Conservation (phyloP, 2,888 invertebrate genomes). For the Vannuccia rotundouncinata region DNA sequence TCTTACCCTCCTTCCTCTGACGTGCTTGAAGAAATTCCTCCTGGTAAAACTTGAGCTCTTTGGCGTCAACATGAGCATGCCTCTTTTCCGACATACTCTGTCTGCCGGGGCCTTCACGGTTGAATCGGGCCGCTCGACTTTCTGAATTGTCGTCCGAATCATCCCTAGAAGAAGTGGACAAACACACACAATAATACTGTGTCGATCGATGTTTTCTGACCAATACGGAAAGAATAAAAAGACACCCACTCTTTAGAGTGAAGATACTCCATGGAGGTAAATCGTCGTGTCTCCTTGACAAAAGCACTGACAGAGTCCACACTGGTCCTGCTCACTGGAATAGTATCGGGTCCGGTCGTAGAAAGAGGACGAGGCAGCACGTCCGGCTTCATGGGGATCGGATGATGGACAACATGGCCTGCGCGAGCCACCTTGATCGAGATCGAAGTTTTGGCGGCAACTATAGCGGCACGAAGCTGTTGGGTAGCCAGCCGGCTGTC, state of each 20-base stretch:
- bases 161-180: neutral
- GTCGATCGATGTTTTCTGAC: too few species aligned
- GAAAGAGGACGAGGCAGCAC: neutral
- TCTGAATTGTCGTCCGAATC: conserved; percentile 1
- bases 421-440: neutral
- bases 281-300: neutral
- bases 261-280: neutral
- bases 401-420: neutral
- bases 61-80: conserved; percentile 1
- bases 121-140: neutral
- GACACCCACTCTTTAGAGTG: neutral
- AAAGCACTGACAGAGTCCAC: neutral
- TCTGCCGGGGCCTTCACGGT: neutral
- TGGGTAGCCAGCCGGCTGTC: neutral
- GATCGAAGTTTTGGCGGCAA: neutral
- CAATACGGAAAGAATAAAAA: too few species aligned
- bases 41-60: neutral
- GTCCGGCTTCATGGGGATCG: neutral
- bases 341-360: too few species aligned
- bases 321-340: too few species aligned
- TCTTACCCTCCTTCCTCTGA: conserved; percentile 1
- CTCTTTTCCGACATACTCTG: conserved; percentile 11
- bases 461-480: neutral
- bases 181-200: neutral
- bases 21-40: neutral